Conservation (phyloP, 2,113 vertebrate genomes). For the Murina feae region DNA sequence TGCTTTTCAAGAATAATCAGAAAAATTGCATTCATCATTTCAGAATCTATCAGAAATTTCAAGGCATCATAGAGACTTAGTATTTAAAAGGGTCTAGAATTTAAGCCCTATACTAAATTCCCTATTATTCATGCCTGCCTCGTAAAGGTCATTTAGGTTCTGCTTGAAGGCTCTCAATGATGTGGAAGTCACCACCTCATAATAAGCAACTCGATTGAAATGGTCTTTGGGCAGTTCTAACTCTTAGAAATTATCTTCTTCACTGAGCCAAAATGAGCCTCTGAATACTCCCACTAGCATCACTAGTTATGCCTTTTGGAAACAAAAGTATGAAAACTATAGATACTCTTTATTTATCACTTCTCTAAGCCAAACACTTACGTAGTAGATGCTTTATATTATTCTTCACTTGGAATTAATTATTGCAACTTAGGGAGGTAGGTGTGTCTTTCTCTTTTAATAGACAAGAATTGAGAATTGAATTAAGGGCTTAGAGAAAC, state of each 20-base stretch:
- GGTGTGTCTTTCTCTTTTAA: background rate
- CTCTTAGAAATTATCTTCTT: conserved; percentile 31
- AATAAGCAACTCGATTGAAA: background rate
- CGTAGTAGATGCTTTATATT: background rate
- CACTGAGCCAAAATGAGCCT: background rate
- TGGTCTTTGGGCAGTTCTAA: background rate
- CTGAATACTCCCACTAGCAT: background rate
- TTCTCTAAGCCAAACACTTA: background rate
- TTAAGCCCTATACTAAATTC: conserved; percentile 12
- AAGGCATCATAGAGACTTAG: background rate
- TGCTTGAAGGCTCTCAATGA: background rate
- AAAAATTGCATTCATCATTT: conserved; percentile 24
- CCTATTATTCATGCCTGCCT: background rate
- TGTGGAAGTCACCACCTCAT: conserved; percentile 4
- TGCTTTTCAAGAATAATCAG: conserved; percentile 54
- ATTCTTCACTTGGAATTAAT: background rate
- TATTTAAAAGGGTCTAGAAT: background rate
- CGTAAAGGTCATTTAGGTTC: conserved; percentile 28
- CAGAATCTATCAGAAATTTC: conserved; percentile 23
- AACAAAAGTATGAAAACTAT: background rate
- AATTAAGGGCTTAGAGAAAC: background rate
- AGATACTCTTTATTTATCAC: background rate
- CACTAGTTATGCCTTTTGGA: background rate
- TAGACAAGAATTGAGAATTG: background rate
- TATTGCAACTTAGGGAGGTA: background rate